phyloP scores from a whole-genome alignment of 1,140 invertebrate species.

The Drosophila nikananu region DNA sequence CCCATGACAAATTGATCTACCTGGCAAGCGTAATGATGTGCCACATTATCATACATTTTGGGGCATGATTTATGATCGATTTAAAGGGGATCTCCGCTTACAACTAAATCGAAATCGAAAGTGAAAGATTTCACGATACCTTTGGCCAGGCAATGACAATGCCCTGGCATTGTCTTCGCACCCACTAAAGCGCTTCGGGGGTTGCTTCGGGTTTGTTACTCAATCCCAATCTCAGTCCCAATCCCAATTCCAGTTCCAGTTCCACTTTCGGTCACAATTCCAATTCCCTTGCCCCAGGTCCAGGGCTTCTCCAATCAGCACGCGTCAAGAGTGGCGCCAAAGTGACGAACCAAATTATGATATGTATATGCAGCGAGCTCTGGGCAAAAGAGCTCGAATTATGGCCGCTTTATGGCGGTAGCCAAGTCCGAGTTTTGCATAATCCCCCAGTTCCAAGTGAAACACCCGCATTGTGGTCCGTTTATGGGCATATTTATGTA shows the following conservation, averaged over 20 bases:
- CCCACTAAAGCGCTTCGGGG: constrained; percentile 43
- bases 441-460: constrained; percentile 48
- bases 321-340: constrained; percentile 73
- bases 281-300: constrained; percentile 21
- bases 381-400: constrained; percentile 32
- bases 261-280: constrained; percentile 8
- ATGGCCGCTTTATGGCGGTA: constrained; percentile 34
- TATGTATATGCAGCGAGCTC: constrained; percentile 22
- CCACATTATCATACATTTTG: constrained; percentile 47
- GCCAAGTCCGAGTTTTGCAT: constrained; percentile 56
- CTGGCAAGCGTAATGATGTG: constrained; percentile 53
- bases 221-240: constrained; percentile 6
- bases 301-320: constrained; percentile 46
- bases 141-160: constrained; percentile 43
- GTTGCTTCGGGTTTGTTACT: constrained; percentile 15
- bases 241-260: background rate
- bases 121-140: constrained; percentile 50
- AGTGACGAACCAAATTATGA: constrained; percentile 58
- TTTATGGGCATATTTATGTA: constrained; percentile 64
- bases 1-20: constrained; percentile 53
- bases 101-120: constrained; percentile 49
- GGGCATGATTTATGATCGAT: constrained; percentile 43
- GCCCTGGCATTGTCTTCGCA: constrained; percentile 41
- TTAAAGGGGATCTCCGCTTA: constrained; percentile 18
- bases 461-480: constrained; percentile 70